Evolutionary conservation across 2,797 vertebrate genomes (phyloP), one percentile per base, ranked within the genome.

Genomic region (Oophaga sylvatica): DNA sequence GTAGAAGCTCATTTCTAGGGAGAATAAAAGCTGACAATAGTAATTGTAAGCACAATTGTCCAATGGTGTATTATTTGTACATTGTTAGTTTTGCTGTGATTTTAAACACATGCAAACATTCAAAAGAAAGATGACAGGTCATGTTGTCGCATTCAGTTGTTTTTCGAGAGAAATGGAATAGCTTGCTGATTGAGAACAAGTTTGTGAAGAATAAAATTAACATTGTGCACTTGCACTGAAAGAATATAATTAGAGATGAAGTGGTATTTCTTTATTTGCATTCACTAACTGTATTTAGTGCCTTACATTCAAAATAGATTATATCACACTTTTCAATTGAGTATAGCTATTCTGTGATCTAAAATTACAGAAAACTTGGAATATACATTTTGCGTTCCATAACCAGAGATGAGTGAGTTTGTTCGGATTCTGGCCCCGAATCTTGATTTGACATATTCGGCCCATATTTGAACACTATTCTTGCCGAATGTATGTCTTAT

Each of bases 1-100:
- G 71, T 62, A 71, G 80, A 79, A 70, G 56, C 63, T 73, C 73
- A 84, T 89, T 89, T 86, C 63, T 82, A 77, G 16, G n/a, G 79
- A 82, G 80, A 76, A 86, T 62, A 41, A 78, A 83, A 76, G 62
- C 82, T 84, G 87, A 85, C 87, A 88, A 85, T 84, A 75, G 87
- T 75, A 85, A 84, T 85, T 88, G 87, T 88, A 62, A 75, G 62
- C 71, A 82, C 83, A 77, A 71, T 79, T 60, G 17, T 16, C 83
- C 48, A 17, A 57, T 19, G 31, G 16, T 79, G 31, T 62, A 83
- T 78, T 78, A 59, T 85, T 68, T 89, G 79, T 78, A 77, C 79
- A 77, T 22, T 67, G 45, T n/a, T 20, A 57, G 45, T 16, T 70
- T 80, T 22, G 41, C 45, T 80, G 29, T 53, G n/a, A 65, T 22